A percentile compares a stretch with the other conserved stretches of the same genome.
Conservation (phyloP, 1,140 invertebrate genomes). For the Penaeus indicus region DNA sequence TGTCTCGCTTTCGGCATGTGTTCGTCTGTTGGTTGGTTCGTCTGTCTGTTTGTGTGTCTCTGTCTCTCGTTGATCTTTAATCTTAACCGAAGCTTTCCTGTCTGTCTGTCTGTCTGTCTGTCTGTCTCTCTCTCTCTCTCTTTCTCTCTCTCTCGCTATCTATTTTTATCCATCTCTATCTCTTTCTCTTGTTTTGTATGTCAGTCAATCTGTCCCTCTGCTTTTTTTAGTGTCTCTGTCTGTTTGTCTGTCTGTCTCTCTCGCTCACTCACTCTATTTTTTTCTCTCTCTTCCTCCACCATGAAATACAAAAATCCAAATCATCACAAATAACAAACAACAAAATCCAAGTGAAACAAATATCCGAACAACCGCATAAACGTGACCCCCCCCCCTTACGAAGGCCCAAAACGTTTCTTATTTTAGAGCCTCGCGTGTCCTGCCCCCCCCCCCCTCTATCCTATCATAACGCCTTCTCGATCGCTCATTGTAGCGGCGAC, state of each 20-base stretch:
- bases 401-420: not conserved
- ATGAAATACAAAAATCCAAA: no score
- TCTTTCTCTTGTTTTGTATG: slow-evolving; percentile 10
- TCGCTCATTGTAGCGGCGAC: slow-evolving; percentile 22
- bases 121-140: no score
- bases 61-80: not conserved
- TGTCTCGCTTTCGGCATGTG: not conserved
- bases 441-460: slow-evolving; percentile 18
- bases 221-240: not conserved
- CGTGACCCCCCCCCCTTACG: no score
- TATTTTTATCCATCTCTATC: not conserved
- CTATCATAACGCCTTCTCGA: slow-evolving; percentile 44
- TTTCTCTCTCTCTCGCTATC: not conserved
- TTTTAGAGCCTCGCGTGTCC: slow-evolving; percentile 18
- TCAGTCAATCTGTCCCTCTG: not conserved
- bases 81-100: not conserved
- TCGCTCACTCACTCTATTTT: not conserved
- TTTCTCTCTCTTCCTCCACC: not conserved
- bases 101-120: not conserved
- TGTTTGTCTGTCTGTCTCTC: not conserved
- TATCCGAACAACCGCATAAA: no score
- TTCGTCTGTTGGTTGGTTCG: not conserved
- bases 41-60: not conserved
- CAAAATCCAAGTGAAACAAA: no score
- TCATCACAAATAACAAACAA: no score